Conservation (phyloP, 2,113 vertebrate genomes). For the Malurus alboscapulatus region DNA sequence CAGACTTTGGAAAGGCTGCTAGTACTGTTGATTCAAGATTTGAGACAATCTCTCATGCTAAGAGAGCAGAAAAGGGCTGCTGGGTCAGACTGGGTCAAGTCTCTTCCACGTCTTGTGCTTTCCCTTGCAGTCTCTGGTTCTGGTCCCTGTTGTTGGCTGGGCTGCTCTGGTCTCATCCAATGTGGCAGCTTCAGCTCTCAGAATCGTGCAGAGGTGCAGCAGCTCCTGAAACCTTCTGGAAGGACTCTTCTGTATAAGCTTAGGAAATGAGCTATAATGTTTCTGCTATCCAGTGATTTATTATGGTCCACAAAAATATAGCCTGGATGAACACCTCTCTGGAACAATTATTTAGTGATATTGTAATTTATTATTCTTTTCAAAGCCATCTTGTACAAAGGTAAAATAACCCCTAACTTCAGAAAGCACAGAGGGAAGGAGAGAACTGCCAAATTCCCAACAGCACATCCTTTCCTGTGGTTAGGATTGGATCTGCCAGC, state of each 20-base stretch:
- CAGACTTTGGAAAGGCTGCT: constrained; percentile 21
- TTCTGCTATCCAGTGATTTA: constrained; percentile 63
- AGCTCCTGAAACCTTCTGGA: constrained; percentile 40
- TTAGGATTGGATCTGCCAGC: constrained; percentile 43
- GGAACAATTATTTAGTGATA: constrained; percentile 62
- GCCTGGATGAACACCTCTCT: constrained; percentile 60
- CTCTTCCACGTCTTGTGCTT: background rate
- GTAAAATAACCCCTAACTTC: constrained; percentile 63
- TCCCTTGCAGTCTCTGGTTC: background rate
- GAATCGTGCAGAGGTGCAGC: constrained; percentile 8
- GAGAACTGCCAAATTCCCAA: constrained; percentile 57
- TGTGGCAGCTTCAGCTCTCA: background rate
- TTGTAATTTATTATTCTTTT: constrained; percentile 66
- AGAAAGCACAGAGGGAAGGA: constrained; percentile 34
- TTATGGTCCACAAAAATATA: constrained; percentile 53
- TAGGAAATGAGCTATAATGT: constrained; percentile 31
- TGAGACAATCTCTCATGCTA: background rate
- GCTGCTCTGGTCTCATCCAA: constrained; percentile 23
- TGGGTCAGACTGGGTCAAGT: background rate
- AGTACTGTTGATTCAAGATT: background rate
- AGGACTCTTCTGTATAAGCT: constrained; percentile 17
- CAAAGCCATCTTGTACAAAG: constrained; percentile 48
- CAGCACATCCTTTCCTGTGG: constrained; percentile 67
- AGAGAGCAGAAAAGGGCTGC: background rate
- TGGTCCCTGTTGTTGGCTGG: background rate